Percentiles rank a stretch among this genome's conserved stretches.
Evolutionary conservation across 2,888 invertebrate species (phyloP).

Genomic region (Archaeoteleia sp.): DNA sequence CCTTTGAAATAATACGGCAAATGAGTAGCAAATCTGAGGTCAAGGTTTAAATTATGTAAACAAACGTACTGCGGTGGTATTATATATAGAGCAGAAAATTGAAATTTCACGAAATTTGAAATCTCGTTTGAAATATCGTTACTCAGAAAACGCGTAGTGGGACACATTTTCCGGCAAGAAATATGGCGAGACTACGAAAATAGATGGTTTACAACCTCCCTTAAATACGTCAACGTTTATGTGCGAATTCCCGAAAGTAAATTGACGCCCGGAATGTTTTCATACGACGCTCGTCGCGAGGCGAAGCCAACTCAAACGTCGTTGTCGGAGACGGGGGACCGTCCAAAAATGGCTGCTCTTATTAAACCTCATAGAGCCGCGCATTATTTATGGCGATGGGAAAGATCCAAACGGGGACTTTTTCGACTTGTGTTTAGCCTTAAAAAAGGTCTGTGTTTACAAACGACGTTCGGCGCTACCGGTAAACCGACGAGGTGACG

Average conservation of each 20-base stretch:
- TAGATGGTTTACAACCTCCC: slow-evolving; percentile 74
- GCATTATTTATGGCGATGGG: slow-evolving; percentile 21
- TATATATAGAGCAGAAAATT: slow-evolving; percentile 43
- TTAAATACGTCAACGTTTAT: slow-evolving; percentile 74
- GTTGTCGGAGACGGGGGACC: slow-evolving; percentile 36
- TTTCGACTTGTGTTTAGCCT: not conserved
- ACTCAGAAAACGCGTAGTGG: slow-evolving; percentile 34
- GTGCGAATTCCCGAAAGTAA: slow-evolving; percentile 73
- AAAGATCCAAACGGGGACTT: slow-evolving; percentile 15
- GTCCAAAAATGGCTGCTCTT: slow-evolving; percentile 53
- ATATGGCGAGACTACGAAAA: slow-evolving; percentile 62
- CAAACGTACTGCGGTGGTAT: not conserved
- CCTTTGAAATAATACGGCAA: not conserved
- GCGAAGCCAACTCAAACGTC: slow-evolving; percentile 68
- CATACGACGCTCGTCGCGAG: slow-evolving; percentile 65
- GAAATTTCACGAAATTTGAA: slow-evolving; percentile 36
- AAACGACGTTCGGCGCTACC: slow-evolving; percentile 17
- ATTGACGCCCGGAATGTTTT: slow-evolving; percentile 73
- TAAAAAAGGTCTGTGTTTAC: slow-evolving; percentile 27
- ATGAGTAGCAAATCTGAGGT: slow-evolving; percentile 5
- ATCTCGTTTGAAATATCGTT: slow-evolving; percentile 28
- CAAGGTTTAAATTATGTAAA: slow-evolving; percentile 16
- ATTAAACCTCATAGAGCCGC: slow-evolving; percentile 42
- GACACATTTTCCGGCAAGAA: slow-evolving; percentile 39
- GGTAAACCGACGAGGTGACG: slow-evolving; percentile 28